Conservation (phyloP, 2,797 vertebrate genomes). For the Crocodylus rhombifer region DNA sequence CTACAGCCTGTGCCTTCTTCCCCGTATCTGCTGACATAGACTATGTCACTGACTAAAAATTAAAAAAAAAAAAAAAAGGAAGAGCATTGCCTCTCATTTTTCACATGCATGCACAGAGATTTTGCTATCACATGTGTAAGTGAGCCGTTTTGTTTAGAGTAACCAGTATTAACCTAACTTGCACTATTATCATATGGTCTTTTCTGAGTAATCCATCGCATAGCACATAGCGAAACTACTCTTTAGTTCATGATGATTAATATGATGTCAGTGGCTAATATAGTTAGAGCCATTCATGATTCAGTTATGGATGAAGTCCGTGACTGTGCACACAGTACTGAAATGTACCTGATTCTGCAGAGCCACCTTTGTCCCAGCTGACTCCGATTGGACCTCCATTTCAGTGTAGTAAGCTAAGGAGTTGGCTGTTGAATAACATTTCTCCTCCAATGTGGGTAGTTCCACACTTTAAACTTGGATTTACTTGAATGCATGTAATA, state of each 20-base stretch:
- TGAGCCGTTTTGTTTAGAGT: not conserved
- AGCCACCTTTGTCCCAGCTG: not conserved
- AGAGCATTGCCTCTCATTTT: not conserved
- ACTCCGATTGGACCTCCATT: not conserved
- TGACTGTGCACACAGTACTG: not conserved
- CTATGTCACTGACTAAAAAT: not conserved
- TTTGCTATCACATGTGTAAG: not conserved
- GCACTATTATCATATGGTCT: rapidly evolving
- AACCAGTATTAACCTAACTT: not conserved
- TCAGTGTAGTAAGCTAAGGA: not conserved
- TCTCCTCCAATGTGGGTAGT: not conserved
- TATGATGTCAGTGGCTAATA: not conserved
- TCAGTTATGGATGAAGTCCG: not conserved
- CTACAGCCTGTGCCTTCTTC: not conserved
- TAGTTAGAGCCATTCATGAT: not conserved
- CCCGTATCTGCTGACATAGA: not conserved
- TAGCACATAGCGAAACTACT: not conserved
- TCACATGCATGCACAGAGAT: not conserved
- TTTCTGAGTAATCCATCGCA: not conserved
- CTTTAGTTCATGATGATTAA: not conserved
- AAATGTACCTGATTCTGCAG: not conserved
- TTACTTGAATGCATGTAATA: not conserved
- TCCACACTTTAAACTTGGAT: rapidly evolving
- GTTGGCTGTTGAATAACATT: not conserved
- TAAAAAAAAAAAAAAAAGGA: not conserved